Base-by-base conservation (phyloP, 92 coral and sea anemone genomes). In the Montipora capitata region DNA sequence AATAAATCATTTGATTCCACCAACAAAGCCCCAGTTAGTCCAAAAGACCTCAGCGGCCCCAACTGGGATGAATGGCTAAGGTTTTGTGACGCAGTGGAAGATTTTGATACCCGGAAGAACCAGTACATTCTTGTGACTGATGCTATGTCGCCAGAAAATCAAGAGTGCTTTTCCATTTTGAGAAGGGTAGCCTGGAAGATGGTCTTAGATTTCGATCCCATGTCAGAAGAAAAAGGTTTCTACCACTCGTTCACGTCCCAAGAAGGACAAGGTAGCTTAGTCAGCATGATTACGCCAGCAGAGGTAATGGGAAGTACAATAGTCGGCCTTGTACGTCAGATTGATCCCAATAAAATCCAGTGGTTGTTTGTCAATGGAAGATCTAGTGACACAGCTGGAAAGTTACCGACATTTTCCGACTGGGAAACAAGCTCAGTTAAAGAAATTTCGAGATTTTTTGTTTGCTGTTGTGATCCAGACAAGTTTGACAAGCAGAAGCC, bases 311-410 rank as follows among this genome's bases (percentile, higher is more conserved):
- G 77, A 57, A 14, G 41, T 14, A 44, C 96, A 4, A 88, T 89
- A 44, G 67, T 41, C 13, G 82, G 72, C 79, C 88, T 96, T 45
- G 78, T 89, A 10, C 87, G 93, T 48, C 92, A 94, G 51, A 91
- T 96, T 15, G 99, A 96, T 85, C 73, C 87, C 14, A 91, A 71
- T 4, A 94, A 94, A 70, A 90, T 85, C 14, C 93, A 92, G 69
- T 96, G 99, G 99, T 44, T 96, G 61, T 96, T 96, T 92, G 97
- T 94, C 16, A 92, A 91, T 68, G 99, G 96, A 56, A 87, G 99
- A 49, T 90, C 91, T 15, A 89, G 89, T 54, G 99, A 96, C 73
- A 84, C 85, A 5, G 82, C 82, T 40, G 89, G 95, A 44, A 91
- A 85, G 44, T 81, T 90, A 2, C 89, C 64, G 41, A 40, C 45